Conservation (phyloP, 2,113 vertebrate genomes). For the Siniperca chuatsi region DNA sequence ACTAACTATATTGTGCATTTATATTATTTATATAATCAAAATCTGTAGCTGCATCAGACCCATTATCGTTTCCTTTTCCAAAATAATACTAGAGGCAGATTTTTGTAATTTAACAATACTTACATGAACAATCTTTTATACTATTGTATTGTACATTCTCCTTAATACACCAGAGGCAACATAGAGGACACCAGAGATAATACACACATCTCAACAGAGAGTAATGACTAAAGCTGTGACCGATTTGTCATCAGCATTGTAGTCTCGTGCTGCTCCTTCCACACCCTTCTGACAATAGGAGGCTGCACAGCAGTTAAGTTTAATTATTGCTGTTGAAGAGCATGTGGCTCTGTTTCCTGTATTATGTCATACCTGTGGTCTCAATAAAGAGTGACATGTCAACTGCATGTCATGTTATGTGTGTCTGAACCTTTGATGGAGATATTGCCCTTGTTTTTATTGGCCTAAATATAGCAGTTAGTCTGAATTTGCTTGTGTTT, state of each 20-base stretch:
- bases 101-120: neutral
- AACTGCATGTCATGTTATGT: neutral
- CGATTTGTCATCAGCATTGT: neutral
- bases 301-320: neutral
- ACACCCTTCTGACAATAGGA: neutral
- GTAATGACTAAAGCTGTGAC: constrained; percentile 22
- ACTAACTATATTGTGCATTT: neutral
- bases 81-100: neutral
- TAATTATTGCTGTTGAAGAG: constrained; percentile 1
- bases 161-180: neutral
- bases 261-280: neutral
- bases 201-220: neutral
- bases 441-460: constrained; percentile 26
- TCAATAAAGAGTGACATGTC: neutral
- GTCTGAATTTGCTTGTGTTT: constrained; percentile 41
- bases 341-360: constrained; percentile 28
- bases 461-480: constrained; percentile 63
- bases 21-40: neutral
- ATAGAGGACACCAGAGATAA: neutral
- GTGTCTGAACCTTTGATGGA: constrained; percentile 36
- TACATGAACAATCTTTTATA: neutral
- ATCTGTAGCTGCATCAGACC: neutral
- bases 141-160: neutral
- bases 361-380: constrained; percentile 35
- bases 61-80: neutral